A percentile compares a stretch with the other conserved stretches of the same genome.
These are phyloP conservation scores for Drosophila kurseongensis DNA, from an alignment of 1,140 invertebrate species.

Conservation along the genomic window DNA sequence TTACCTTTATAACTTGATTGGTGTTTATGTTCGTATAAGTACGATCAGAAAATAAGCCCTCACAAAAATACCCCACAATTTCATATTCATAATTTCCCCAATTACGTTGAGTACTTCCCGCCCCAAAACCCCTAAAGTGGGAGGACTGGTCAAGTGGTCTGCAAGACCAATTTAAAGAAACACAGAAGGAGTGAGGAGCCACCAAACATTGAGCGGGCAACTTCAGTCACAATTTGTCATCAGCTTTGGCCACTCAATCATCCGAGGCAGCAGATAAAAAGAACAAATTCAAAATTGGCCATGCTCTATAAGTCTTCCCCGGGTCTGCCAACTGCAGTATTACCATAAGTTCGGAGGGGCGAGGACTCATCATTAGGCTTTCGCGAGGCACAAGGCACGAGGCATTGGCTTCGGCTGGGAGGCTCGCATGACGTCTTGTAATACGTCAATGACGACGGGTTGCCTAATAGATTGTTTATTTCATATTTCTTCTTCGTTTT, in stretches of 20 bases:
- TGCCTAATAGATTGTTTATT: conserved; percentile 80
- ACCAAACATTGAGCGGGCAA: conserved; percentile 33
- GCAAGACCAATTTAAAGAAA: conserved; percentile 64
- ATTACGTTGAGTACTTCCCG: conserved; percentile 50
- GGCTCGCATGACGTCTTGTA: conserved; percentile 76
- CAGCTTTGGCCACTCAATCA: conserved; percentile 73
- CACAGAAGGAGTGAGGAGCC: conserved; percentile 6
- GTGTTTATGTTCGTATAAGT: not conserved
- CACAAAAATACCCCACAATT: conserved; percentile 36
- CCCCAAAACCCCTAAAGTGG: not conserved
- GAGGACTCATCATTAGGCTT: conserved; percentile 58
- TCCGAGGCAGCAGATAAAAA: conserved; percentile 22
- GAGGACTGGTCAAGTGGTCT: conserved; percentile 70
- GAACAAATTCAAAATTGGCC: conserved; percentile 55
- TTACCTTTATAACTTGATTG: not conserved
- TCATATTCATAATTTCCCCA: conserved; percentile 40
- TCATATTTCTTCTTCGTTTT: conserved; percentile 28
- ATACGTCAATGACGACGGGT: conserved; percentile 82
- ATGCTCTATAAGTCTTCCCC: conserved; percentile 63
- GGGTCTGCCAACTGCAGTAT: conserved; percentile 29
- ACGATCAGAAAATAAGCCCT: not conserved
- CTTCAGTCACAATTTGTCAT: conserved; percentile 69
- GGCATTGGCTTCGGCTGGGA: conserved; percentile 23
- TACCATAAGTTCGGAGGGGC: conserved; percentile 56
- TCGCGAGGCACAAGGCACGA: conserved; percentile 56